Evolutionary conservation across 2,797 vertebrate species (phyloP), one percentile per base, ranked within the genome.

Genomic region (Pipistrellus pygmaeus): DNA sequence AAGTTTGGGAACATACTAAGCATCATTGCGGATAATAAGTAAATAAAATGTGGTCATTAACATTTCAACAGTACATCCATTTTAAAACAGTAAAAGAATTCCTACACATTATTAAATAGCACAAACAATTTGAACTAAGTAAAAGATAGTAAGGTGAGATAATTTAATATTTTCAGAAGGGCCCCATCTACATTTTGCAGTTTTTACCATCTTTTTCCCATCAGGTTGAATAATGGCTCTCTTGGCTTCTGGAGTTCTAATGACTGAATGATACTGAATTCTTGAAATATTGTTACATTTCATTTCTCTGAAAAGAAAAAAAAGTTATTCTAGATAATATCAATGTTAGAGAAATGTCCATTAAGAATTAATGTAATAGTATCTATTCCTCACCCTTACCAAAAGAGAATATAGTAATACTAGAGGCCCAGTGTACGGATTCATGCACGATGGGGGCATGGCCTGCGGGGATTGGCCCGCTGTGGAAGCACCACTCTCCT

Each of bases 201-300:
- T 95, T 95, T 96, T 97, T 97, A 98, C 98, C 96, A 93, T 95
- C 88, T 98, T 96, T 85, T 94, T 71, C 62, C 81, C 97, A n/a
- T 85, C 96, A 77, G 78, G 97, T 78, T 20, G 89, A 89, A 96
- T 97, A 94, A 93, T 15, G 46, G 90, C 80, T 23, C 90, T 96
- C 97, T 94, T 94, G n/a, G 98, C 98, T 11, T 97, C 89, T 23
- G 98, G 97, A 86, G 98, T 98, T 98, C 98, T 98, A 72, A 97
- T 96, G 0, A 98, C 96, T 85, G 95, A 55, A 48, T 72, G 93
- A 94, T 57, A 96, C 21, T 66, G 91, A 91, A 76, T 97, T 94
- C 90, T 94, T 80, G 90, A 93, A 93, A 71, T 92, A 68, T 4
- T 90, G 41, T 76, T 88, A 85, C 8, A 72, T 32, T 93, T 96